Base-by-base conservation (phyloP, 2,113 vertebrate species). In the Argyrosomus japonicus region DNA sequence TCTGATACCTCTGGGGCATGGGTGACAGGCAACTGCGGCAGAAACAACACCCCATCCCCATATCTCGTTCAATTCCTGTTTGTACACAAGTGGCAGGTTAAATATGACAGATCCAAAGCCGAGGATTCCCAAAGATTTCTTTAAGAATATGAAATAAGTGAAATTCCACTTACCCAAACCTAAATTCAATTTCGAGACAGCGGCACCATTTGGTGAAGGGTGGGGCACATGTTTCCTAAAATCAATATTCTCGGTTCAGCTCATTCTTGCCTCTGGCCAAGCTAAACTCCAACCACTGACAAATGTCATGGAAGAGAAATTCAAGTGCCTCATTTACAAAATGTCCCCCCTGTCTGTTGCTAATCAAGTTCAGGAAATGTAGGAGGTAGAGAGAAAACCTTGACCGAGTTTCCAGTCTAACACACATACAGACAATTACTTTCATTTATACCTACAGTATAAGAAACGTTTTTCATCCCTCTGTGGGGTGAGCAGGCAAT, bases 21-120 rank as follows among this genome's bases (percentile, higher is more conserved):
- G 36, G 36, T 40, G 36, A 40, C 36, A 40, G 9, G 1, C 36
- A 40, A 40, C 36, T 40, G 36, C 36, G 2, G 36, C 7, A 40
- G 7, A 40, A 40, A 8, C 36, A 40, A 40, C 36, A 40, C 36
- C 2, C 36, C 36, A 40, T 40, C 36, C 36, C 36, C 36, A 40
- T 8, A 40, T 40, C 36, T 40, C 7, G 6, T 40, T 8, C 36
- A 40, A 8, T 40, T 40, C 36, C 36, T 36, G 36, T 36, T 36
- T 36, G 7, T 65, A 40, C 7, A n/a, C 62, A 56, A 68, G 64
- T 19, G 19, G 56, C 40, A 58, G 36, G 36, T 80, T 72, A 36
- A 56, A 36, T 23, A 73, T 48, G 36, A 77, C 43, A 53, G 21
- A 71, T 71, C 51, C 17, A 19, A 12, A 47, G 25, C 12, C 10